Evolutionary conservation across 2,888 invertebrate species (phyloP).

Genomic region (Athripsodes cinereus): DNA sequence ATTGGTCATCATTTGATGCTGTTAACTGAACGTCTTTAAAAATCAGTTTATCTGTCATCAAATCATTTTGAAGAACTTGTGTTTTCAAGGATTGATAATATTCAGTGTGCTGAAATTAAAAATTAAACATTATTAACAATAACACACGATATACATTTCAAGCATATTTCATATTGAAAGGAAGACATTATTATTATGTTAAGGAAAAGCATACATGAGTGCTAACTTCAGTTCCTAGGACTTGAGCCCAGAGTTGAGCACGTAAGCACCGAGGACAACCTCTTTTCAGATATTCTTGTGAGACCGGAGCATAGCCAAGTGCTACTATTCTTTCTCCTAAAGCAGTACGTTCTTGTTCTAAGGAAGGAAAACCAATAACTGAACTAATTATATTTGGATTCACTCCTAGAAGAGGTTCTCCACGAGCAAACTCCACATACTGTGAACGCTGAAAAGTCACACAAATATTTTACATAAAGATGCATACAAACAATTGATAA

Average conservation of each 20-base stretch:
- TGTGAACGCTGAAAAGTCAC: conserved; percentile 52
- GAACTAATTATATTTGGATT: conserved; percentile 54
- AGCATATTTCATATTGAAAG: no score
- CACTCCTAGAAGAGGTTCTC: conserved; percentile 71
- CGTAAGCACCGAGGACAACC: conserved; percentile 76
- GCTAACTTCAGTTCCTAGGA: conserved; percentile 74
- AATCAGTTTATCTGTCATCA: conserved; percentile 89
- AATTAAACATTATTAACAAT: background rate
- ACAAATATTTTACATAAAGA: background rate
- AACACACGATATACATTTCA: no score
- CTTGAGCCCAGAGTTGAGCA: conserved; percentile 79
- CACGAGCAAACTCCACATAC: conserved; percentile 67
- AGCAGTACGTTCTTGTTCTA: conserved; percentile 63
- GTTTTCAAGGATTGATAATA: conserved; percentile 78
- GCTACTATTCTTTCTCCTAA: conserved; percentile 74
- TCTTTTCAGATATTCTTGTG: conserved; percentile 84
- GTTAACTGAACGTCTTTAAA: conserved; percentile 95
- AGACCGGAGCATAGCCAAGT: conserved; percentile 77
- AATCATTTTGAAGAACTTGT: conserved; percentile 79
- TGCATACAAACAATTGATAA: no score
- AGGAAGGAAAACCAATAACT: conserved; percentile 49
- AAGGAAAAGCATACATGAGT: conserved; percentile 49
- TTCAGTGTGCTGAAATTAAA: conserved; percentile 54
- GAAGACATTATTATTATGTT: no score
- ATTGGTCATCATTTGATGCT: conserved; percentile 95